Conservation (phyloP, 2,797 vertebrate species). For the Euphonia xanthogaster region DNA sequence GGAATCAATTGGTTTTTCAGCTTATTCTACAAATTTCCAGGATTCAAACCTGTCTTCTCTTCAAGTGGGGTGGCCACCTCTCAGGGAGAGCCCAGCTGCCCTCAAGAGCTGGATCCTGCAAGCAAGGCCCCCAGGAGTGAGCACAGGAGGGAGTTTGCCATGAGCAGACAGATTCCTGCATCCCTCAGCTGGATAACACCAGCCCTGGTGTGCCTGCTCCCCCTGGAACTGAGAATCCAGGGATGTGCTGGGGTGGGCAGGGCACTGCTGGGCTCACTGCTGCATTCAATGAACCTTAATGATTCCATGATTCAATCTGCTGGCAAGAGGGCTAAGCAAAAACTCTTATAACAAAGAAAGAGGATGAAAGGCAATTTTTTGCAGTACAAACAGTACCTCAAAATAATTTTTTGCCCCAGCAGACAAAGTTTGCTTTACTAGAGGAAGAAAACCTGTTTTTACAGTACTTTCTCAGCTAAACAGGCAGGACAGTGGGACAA, state of each 20-base stretch:
- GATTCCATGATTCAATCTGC: not conserved
- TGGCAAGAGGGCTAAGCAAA: not conserved
- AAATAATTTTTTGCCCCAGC: not conserved
- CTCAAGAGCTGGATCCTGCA: not conserved
- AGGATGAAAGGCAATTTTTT: not conserved
- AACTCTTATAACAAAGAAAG: not conserved
- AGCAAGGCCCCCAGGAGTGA: not conserved
- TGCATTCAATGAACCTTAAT: fast-evolving
- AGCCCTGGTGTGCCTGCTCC: not conserved
- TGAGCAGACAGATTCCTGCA: not conserved
- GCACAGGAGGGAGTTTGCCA: not conserved
- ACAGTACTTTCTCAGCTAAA: not conserved
- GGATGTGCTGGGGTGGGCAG: not conserved
- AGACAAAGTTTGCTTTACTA: not conserved
- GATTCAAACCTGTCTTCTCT: not conserved
- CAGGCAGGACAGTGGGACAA: not conserved
- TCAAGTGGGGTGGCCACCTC: not conserved
- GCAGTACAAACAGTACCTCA: not conserved
- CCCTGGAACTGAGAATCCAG: not conserved
- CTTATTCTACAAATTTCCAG: not conserved
- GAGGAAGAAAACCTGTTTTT: not conserved
- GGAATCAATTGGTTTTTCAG: not conserved
- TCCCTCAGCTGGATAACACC: not conserved
- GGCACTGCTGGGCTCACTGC: not conserved
- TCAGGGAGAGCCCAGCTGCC: not conserved